phyloP scores from a whole-genome alignment of 1,140 invertebrate genomes.

The Eurosta solidaginis region DNA sequence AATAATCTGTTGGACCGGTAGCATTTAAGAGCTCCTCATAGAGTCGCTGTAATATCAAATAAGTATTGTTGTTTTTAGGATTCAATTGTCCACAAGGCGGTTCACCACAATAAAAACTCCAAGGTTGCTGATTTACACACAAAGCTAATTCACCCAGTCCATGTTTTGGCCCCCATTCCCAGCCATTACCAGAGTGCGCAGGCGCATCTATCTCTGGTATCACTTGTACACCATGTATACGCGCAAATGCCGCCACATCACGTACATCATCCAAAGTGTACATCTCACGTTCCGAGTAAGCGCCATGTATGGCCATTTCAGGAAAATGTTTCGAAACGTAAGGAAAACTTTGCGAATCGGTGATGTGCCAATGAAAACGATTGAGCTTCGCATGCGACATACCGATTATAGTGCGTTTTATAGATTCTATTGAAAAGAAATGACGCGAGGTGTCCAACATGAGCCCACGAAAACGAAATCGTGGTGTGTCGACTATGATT shows the following conservation, averaged over 20 bases:
- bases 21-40: conserved; percentile 71
- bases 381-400: conserved; percentile 83
- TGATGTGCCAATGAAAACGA: conserved; percentile 84
- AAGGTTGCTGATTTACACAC: conserved; percentile 77
- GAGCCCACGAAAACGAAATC: conserved; percentile 71
- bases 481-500: conserved; percentile 65
- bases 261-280: conserved; percentile 73
- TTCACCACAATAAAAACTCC: conserved; percentile 78
- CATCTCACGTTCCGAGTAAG: conserved; percentile 71
- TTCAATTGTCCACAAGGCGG: conserved; percentile 84
- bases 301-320: conserved; percentile 73
- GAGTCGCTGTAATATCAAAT: conserved; percentile 69
- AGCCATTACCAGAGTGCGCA: conserved; percentile 79
- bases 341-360: conserved; percentile 84
- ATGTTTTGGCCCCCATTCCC: conserved; percentile 74
- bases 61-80: conserved; percentile 76
- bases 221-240: conserved; percentile 69
- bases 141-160: conserved; percentile 72
- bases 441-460: conserved; percentile 79
- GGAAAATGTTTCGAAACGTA: conserved; percentile 72
- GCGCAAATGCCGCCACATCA: conserved; percentile 69
- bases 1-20: conserved; percentile 69
- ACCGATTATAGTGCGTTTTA: conserved; percentile 75
- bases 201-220: conserved; percentile 78
- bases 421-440: conserved; percentile 71